Conservation (phyloP, 2,113 vertebrate genomes). For the Crotophaga sulcirostris region DNA sequence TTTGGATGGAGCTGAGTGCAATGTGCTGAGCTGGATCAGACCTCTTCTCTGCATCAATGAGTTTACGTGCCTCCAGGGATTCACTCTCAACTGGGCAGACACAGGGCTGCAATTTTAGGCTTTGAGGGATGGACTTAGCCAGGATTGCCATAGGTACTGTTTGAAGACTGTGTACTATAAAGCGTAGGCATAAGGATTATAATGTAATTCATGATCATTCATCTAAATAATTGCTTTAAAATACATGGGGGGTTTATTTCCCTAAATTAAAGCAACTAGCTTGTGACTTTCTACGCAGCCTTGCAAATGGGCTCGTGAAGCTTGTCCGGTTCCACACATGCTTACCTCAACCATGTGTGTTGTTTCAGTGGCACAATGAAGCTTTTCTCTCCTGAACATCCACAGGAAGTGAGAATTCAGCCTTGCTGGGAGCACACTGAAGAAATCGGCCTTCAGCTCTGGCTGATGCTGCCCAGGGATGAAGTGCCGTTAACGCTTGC, state of each 20-base stretch:
- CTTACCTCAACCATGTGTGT: not conserved
- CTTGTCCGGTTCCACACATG: not conserved
- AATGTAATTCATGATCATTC: not conserved
- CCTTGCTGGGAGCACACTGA: not conserved
- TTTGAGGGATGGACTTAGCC: not conserved
- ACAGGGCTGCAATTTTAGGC: not conserved
- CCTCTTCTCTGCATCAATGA: not conserved
- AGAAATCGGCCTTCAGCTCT: not conserved
- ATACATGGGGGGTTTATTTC: not conserved
- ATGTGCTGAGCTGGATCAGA: not conserved
- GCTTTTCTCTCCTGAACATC: not conserved
- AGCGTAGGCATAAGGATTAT: not conserved
- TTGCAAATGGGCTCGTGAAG: not conserved
- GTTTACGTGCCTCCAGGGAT: not conserved
- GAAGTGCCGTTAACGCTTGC: accelerated
- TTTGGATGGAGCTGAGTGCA: not conserved
- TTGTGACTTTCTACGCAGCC: not conserved
- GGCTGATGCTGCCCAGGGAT: not conserved
- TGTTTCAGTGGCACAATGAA: not conserved
- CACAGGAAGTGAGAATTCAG: accelerated
- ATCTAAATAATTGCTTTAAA: not conserved
- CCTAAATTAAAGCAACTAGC: not conserved
- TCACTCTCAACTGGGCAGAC: not conserved
- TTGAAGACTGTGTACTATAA: not conserved
- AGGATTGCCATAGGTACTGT: not conserved